Evolutionary conservation across 1,140 invertebrate genomes (phyloP), one percentile per base, ranked within the genome.

Genomic region (Scaptodrosophila lebanonensis): DNA sequence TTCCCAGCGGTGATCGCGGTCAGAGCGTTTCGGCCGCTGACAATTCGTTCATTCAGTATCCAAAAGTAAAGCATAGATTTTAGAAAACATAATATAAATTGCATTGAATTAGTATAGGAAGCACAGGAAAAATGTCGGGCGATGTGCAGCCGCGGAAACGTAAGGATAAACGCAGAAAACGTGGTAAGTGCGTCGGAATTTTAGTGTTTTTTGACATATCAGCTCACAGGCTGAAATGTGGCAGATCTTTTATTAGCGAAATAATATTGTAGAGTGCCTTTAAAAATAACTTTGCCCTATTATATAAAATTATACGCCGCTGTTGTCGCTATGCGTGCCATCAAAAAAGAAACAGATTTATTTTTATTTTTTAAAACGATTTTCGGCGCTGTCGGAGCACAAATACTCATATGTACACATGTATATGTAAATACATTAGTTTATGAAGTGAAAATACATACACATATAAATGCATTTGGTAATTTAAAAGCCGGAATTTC

Each of bases 141-240:
- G 91, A 93, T 83, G 90, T 91, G 50, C 92, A 93, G 83, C 90
- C 92, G 48, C 90, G 91, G 63, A 92, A 92, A 85, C 89, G 92
- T 64, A 93, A 91, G 87, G 91, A 93, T 66, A 93, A 92, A 73
- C 89, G 89, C 82, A 89, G 89, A 70, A 92, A 91, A 88, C 92
- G 91, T 90, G 92, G 92, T 93, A 89, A 72, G 69, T 72, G 11
- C n/a, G n/a, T n/a, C n/a, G 12, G 9, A 13, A n/a, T 17, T 50
- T 54, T 25, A 40, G 18, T 27, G 20, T 39, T 50, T 40, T 32
- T 40, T 42, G 42, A 53, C n/a, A n/a, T n/a, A n/a, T n/a, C n/a
- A n/a, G n/a, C n/a, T 13, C 13, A 42, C 22, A 25, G 22, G 3
- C 20, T 6, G 22, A 51, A 51, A 16, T 35, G 49, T 52, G 50